phyloP scores from a whole-genome alignment of 2,113 vertebrate genomes.

The Ophiodon elongatus region DNA sequence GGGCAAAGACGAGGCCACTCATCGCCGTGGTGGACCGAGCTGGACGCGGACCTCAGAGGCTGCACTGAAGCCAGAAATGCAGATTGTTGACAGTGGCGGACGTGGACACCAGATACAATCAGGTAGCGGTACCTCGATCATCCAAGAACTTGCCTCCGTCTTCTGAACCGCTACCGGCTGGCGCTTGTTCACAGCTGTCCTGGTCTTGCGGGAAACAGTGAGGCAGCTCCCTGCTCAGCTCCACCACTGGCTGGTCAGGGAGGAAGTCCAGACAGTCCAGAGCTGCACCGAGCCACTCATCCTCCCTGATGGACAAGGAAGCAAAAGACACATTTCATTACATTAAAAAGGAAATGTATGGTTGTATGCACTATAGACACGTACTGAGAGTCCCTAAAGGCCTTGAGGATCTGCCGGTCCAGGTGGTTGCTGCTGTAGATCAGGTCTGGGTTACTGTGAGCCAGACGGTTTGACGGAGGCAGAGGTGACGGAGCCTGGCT shows the following conservation, averaged over 20 bases:
- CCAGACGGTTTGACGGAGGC: conserved; percentile 43
- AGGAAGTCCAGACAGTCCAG: conserved; percentile 93
- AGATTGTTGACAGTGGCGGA: neutral
- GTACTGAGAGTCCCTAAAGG: conserved; percentile 92
- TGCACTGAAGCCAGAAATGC: neutral
- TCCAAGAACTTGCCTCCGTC: conserved; percentile 28
- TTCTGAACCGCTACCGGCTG: neutral
- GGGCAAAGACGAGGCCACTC: conserved; percentile 25
- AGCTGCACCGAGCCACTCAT: conserved; percentile 92
- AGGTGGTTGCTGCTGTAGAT: conserved; percentile 89
- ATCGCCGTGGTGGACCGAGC: neutral
- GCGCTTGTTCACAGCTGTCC: conserved; percentile 22
- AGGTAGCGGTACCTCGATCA: no score
- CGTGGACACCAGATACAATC: neutral
- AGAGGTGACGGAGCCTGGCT: conserved; percentile 62
- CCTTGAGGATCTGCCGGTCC: conserved; percentile 93
- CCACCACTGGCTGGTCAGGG: conserved; percentile 91
- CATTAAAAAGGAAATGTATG: neutral
- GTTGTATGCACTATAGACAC: conserved; percentile 44
- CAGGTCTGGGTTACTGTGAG: conserved; percentile 73
- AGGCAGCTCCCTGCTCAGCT: conserved; percentile 91
- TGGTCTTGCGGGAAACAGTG: conserved; percentile 80
- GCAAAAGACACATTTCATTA: neutral
- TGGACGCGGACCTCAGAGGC: neutral
- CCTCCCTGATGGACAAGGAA: conserved; percentile 81